Base-by-base conservation (phyloP, 2,888 invertebrate species). In the Pachliopta kotzebuea region DNA sequence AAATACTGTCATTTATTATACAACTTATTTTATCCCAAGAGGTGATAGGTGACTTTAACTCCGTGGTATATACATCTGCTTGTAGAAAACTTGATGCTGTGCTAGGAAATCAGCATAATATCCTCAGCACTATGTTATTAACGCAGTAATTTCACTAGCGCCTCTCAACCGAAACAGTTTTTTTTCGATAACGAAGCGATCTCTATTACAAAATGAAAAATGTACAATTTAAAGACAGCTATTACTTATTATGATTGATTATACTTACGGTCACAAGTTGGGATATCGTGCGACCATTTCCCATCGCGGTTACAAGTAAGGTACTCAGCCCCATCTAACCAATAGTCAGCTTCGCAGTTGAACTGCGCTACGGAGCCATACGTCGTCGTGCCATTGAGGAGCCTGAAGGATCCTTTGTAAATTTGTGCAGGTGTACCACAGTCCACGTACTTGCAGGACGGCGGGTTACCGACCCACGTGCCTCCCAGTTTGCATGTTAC, bases 401-500 rank as follows among this genome's bases (percentile, higher is more conserved):
- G 88, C 24, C 92, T 90, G 72, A 95, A 95, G 63, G 93, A 93
- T 0, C 96, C 97, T 71, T 95, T 95, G 81, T 96, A 95, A 4
- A 96, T 94, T 71, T 95, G 94, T 0, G 95, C 96, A 0, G 96
- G 96, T 9, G 95, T 95, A 0, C 96, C 97, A 81, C 97, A 98
- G 83, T 96, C 97, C 3, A 97, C 96, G 85, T 95, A 97, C 80
- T 96, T 95, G 83, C 98, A 98, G 4, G 94, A 93, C 0, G 97
- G 97, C 0, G 96, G 94, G 21, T 95, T 95, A 49, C 93, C 93
- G 0, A 95, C 94, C 98, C 98, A 98, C 67, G 94, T 93, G 0
- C 98, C 98, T 3, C 98, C 98, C 20, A 98, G 93, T 50, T 95
- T 95, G 80, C 98, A 98, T 17, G 95, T 95, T 45, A 97, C 92